Evolutionary conservation across 2,888 invertebrate genomes (phyloP).

Genomic region (Lampropteryx suffumata): DNA sequence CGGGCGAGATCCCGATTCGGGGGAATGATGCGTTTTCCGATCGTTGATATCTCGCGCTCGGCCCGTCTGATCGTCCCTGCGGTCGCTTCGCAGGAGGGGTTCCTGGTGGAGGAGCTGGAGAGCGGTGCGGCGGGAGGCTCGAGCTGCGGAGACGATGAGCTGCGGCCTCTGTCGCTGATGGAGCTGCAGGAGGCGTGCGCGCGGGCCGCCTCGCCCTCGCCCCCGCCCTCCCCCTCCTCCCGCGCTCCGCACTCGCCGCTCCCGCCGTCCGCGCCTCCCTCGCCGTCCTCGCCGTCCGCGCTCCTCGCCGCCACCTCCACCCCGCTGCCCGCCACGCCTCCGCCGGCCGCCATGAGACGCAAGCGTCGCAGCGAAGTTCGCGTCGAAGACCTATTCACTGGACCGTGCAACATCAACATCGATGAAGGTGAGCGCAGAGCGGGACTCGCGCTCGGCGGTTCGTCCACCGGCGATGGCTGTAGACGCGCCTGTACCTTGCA

Average conservation of each 20-base stretch:
- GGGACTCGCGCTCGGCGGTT: no score
- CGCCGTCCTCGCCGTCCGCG: constrained; percentile 19
- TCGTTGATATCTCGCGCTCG: no score
- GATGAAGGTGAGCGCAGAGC: constrained; percentile 40
- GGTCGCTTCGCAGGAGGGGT: constrained; percentile 45
- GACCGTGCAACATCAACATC: constrained; percentile 39
- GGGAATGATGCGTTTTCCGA: no score
- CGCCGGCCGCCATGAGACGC: constrained; percentile 31
- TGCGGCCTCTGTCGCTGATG: constrained; percentile 52
- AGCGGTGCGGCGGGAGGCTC: constrained; percentile 16
- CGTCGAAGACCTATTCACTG: constrained; percentile 35
- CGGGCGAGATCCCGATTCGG: no score
- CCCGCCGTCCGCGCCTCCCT: constrained; percentile 20
- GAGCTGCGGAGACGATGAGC: constrained; percentile 23
- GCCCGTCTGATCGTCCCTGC: no score
- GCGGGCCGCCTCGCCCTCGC: constrained; percentile 48
- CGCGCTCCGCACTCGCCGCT: constrained; percentile 6
- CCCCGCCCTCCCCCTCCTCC: constrained; percentile 13
- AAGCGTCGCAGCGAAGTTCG: constrained; percentile 44
- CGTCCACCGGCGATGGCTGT: no score
- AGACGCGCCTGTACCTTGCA: no score
- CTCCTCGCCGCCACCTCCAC: constrained; percentile 26
- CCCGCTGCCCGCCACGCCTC: constrained; percentile 20
- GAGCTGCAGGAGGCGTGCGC: constrained; percentile 65
- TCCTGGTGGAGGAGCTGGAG: constrained; percentile 61